Conservation (phyloP, 1,140 invertebrate genomes). For the Drosophila kurseongensis region DNA sequence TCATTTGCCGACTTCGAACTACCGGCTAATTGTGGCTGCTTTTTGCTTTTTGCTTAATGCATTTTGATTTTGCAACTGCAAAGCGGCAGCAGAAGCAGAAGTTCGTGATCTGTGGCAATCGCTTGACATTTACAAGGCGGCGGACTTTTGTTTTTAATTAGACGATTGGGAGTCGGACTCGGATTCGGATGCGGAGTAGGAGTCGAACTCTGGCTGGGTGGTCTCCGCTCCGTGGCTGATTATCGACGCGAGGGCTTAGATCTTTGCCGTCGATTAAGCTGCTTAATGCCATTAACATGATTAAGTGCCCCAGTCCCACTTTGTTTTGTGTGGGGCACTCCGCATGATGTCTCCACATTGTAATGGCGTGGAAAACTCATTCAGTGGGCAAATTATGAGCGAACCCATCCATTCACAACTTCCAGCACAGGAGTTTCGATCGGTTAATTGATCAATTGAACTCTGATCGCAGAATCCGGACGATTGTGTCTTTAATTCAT, state of each 20-base stretch:
- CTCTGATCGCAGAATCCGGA: slow-evolving; percentile 64
- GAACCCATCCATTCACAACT: slow-evolving; percentile 62
- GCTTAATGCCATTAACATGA: slow-evolving; percentile 82
- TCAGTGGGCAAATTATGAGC: slow-evolving; percentile 27
- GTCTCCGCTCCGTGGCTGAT: slow-evolving; percentile 60
- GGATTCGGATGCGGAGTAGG: slow-evolving; percentile 19
- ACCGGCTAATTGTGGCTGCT: slow-evolving; percentile 42
- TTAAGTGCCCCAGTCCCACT: slow-evolving; percentile 55
- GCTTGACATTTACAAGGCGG: slow-evolving; percentile 78
- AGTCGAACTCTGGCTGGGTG: slow-evolving; percentile 52
- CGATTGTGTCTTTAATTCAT: slow-evolving; percentile 47
- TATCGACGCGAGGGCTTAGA: slow-evolving; percentile 77
- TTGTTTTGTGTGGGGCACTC: slow-evolving; percentile 6
- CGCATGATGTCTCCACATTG: slow-evolving; percentile 24
- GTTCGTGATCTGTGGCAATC: slow-evolving; percentile 77
- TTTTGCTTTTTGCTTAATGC: slow-evolving; percentile 69
- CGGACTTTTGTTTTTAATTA: slow-evolving; percentile 80
- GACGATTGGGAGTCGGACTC: slow-evolving; percentile 25
- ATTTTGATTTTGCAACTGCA: slow-evolving; percentile 77
- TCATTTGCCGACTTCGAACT: slow-evolving; percentile 39
- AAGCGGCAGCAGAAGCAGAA: slow-evolving; percentile 14
- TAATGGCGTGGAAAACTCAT: slow-evolving; percentile 24
- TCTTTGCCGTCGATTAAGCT: slow-evolving; percentile 80
- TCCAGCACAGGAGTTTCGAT: slow-evolving; percentile 52
- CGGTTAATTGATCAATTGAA: slow-evolving; percentile 76